Conservation (phyloP, 2,113 vertebrate genomes). For the Erythrocercus mccallii region DNA sequence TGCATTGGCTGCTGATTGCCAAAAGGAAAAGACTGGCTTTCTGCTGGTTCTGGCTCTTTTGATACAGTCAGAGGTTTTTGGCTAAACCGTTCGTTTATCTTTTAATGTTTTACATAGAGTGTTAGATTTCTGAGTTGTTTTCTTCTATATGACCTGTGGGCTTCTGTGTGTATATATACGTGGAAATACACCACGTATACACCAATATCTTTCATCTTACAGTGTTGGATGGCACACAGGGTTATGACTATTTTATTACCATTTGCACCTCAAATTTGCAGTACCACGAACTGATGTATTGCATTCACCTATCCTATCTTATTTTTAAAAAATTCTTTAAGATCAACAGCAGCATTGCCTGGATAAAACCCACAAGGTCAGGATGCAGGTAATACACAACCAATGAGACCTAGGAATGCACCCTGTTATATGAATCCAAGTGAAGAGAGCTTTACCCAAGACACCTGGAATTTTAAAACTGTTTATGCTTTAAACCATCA, state of each 20-base stretch:
- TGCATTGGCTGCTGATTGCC: neutral
- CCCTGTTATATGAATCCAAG: neutral
- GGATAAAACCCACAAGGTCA: neutral
- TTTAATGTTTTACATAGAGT: neutral
- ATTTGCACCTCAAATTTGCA: neutral
- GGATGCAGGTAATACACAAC: neutral
- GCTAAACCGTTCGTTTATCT: neutral
- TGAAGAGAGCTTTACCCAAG: neutral
- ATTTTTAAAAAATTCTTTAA: neutral
- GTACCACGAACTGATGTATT: neutral
- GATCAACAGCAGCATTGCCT: neutral
- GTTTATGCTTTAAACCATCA: neutral
- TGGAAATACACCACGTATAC: neutral
- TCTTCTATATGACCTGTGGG: neutral
- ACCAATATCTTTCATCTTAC: neutral
- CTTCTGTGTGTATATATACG: neutral
- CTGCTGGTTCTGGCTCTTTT: neutral
- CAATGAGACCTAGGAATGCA: neutral
- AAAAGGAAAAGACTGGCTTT: neutral
- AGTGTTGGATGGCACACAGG: neutral
- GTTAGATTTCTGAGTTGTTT: neutral
- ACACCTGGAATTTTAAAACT: neutral
- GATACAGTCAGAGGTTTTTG: neutral
- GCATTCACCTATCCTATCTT: neutral
- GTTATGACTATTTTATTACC: neutral